phyloP scores from a whole-genome alignment of 2,888 invertebrate species.

The Abrostola triplasia region DNA sequence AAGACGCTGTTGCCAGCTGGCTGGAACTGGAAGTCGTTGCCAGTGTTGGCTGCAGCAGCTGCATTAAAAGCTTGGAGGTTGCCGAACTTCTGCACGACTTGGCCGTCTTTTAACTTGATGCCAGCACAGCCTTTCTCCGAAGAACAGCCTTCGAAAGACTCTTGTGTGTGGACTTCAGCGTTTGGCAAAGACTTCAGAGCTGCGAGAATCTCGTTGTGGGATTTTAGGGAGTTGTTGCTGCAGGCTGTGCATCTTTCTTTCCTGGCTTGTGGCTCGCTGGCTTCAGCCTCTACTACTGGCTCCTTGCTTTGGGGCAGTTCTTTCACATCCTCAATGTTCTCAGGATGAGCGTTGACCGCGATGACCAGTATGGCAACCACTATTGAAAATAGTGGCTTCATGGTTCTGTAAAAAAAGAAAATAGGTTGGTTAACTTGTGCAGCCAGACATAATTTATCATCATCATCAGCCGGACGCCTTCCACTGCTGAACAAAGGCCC shows the following conservation, averaged over 20 bases:
- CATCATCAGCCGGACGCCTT: no score
- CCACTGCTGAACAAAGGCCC: no score
- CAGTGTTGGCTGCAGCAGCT: conserved; percentile 69
- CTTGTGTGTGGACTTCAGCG: conserved; percentile 79
- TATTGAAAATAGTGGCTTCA: conserved; percentile 83
- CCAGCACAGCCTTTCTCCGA: conserved; percentile 84
- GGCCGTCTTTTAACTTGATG: conserved; percentile 82
- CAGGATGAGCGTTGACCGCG: conserved; percentile 72
- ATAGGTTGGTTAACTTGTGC: conserved; percentile 2
- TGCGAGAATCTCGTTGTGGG: conserved; percentile 71
- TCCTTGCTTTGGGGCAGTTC: conserved; percentile 73
- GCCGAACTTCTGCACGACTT: conserved; percentile 78
- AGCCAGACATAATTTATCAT: no score
- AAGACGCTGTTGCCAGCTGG: conserved; percentile 72
- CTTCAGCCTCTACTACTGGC: conserved; percentile 74
- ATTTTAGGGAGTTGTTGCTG: conserved; percentile 65
- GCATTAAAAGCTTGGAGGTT: conserved; percentile 77
- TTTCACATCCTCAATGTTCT: conserved; percentile 76
- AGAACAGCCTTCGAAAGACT: conserved; percentile 81
- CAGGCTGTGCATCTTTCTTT: conserved; percentile 78
- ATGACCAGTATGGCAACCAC: conserved; percentile 80
- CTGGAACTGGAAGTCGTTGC: conserved; percentile 79
- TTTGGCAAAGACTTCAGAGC: conserved; percentile 71
- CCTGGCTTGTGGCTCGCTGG: conserved; percentile 70
- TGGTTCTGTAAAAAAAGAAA: conserved; percentile 78